Conservation (phyloP, 1,140 invertebrate genomes). For the Drosophila sp. region DNA sequence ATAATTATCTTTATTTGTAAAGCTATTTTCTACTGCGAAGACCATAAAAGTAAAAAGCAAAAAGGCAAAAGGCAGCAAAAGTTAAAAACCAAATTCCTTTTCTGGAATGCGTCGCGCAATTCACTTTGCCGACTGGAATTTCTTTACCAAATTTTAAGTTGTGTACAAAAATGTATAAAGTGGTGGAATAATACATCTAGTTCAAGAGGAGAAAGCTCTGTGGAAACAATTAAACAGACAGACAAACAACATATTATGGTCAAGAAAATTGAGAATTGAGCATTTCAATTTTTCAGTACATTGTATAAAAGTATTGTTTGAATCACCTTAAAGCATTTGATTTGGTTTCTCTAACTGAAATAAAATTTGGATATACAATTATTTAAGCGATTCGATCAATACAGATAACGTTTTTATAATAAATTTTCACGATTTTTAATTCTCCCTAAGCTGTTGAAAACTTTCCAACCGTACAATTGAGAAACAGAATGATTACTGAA, state of each 20-base stretch:
- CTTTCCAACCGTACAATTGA: no score
- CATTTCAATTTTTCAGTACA: background rate
- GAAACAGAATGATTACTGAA: no score
- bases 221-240: conserved; percentile 34
- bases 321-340: background rate
- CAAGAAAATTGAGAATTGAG: conserved; percentile 13
- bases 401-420: no score
- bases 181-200: conserved; percentile 40
- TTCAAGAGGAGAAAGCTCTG: conserved; percentile 6
- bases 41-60: conserved; percentile 29
- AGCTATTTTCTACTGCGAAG: conserved; percentile 24
- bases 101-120: conserved; percentile 57
- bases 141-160: conserved; percentile 46
- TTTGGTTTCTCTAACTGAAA: background rate
- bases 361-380: background rate
- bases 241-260: conserved; percentile 6
- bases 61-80: conserved; percentile 39
- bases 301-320: background rate
- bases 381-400: no score
- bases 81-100: conserved; percentile 41
- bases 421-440: no score
- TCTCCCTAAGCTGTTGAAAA: no score
- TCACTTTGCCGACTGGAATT: conserved; percentile 46
- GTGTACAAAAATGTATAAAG: conserved; percentile 41
- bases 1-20: conserved; percentile 54